Conservation (phyloP, 2,888 invertebrate genomes). For the Phytoseiulus persimilis region DNA sequence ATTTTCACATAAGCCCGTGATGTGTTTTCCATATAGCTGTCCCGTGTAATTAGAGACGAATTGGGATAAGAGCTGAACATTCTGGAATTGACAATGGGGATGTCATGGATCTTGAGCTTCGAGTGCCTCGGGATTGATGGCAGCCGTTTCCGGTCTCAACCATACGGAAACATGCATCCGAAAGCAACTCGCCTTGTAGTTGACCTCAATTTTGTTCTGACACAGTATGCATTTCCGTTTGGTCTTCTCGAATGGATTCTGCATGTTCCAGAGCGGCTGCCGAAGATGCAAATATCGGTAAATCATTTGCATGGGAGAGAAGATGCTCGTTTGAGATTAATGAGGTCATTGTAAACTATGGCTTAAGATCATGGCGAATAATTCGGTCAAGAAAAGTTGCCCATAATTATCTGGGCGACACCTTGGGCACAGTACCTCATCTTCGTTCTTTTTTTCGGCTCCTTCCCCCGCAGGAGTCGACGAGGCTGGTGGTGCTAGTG, state of each 20-base stretch:
- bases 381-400: too few species aligned
- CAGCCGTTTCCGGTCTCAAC: too few species aligned
- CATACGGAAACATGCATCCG: background rate
- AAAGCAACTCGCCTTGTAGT: conserved; percentile 61
- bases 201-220: conserved; percentile 66
- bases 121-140: conserved; percentile 19
- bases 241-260: conserved; percentile 69
- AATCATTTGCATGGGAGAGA: background rate
- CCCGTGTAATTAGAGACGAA: conserved; percentile 94
- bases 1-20: conserved; percentile 78
- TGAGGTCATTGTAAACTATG: too few species aligned
- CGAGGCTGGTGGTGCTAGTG: too few species aligned
- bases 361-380: too few species aligned
- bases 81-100: conserved; percentile 54
- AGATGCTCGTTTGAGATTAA: too few species aligned
- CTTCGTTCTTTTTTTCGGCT: too few species aligned
- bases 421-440: too few species aligned
- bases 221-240: conserved; percentile 70
- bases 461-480: too few species aligned
- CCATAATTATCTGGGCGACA: too few species aligned
- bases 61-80: conserved; percentile 78
- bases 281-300: background rate
- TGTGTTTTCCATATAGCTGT: conserved; percentile 76
- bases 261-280: conserved; percentile 47
- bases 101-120: conserved; percentile 38